Evolutionary conservation across 2,797 vertebrate species (phyloP), one percentile per base, ranked within the genome.

Genomic region (Sebastes taczanowskii): DNA sequence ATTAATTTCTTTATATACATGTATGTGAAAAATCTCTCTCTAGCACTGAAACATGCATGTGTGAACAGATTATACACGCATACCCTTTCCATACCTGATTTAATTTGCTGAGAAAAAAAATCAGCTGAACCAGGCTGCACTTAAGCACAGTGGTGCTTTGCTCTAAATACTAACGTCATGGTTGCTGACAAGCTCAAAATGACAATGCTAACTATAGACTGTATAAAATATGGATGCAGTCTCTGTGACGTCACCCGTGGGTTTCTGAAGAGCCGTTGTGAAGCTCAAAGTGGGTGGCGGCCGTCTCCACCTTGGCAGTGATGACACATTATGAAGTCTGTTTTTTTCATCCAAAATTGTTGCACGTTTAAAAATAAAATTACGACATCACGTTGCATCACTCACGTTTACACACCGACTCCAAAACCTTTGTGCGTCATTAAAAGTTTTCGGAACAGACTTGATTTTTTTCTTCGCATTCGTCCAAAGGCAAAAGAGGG

Each of bases 11-110:
- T 66, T 14, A 14, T 63, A 53, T 30, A 52, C 42, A 59, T 30
- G 14, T 29, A 8, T 49, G 25, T 35, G 60, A 53, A 46, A 30
- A 62, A 29, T 14, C 25, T 58, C 7, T 59, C 2, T 63, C 6
- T 62, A 13, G 62, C 27, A n/a, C 22, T 5, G 30, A 65, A 20
- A 76, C 32, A 32, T 32, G 10, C 25, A 10, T 11, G 53, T 20
- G 7, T 23, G n/a, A 30, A 27, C n/a, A 61, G 22, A 20, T 53
- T 74, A 62, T 16, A 16, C 69, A 74, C 38, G 13, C 73, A 64
- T 35, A 8, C 34, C 62, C 27, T 62, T 16, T 55, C 68, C 55
- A 61, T 60, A 32, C 22, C n/a, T 35, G 22, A 74, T 61, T 66
- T 34, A 6, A 25, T 62, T 53, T 23, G 5, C 23, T 56, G 34